phyloP scores from a whole-genome alignment of 2,797 vertebrate species.

The Neosilurus hyrtlii region DNA sequence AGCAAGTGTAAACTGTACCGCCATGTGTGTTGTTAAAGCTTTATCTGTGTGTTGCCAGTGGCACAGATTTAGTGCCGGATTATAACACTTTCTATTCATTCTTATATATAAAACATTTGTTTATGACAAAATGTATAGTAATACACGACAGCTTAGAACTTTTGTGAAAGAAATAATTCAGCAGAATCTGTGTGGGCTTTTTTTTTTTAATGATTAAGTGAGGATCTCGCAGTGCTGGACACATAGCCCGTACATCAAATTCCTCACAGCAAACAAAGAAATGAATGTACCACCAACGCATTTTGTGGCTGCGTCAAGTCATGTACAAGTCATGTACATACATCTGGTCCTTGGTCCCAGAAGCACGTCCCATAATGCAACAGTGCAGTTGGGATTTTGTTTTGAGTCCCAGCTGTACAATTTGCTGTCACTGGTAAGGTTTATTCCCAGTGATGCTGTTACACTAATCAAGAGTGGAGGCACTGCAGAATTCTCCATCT shows the following conservation, averaged over 20 bases:
- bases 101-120: background rate
- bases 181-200: too few species aligned
- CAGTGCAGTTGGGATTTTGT: background rate
- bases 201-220: too few species aligned
- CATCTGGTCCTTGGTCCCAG: slow-evolving; percentile 20
- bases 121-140: background rate
- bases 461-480: slow-evolving; percentile 2
- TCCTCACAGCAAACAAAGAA: too few species aligned
- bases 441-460: slow-evolving; percentile 16
- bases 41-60: too few species aligned
- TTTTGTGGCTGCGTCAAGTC: background rate
- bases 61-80: background rate
- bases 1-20: background rate
- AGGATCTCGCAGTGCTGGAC: background rate
- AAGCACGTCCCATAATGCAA: background rate
- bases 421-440: slow-evolving; percentile 14
- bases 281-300: background rate
- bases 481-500: slow-evolving; percentile 5
- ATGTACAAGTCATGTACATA: background rate
- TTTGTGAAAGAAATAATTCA: too few species aligned
- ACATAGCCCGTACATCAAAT: background rate
- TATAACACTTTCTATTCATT: background rate
- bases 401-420: slow-evolving; percentile 24
- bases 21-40: background rate
- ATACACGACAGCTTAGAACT: too few species aligned